phyloP scores from a whole-genome alignment of 2,797 vertebrate genomes.

The Oreortyx pictus region DNA sequence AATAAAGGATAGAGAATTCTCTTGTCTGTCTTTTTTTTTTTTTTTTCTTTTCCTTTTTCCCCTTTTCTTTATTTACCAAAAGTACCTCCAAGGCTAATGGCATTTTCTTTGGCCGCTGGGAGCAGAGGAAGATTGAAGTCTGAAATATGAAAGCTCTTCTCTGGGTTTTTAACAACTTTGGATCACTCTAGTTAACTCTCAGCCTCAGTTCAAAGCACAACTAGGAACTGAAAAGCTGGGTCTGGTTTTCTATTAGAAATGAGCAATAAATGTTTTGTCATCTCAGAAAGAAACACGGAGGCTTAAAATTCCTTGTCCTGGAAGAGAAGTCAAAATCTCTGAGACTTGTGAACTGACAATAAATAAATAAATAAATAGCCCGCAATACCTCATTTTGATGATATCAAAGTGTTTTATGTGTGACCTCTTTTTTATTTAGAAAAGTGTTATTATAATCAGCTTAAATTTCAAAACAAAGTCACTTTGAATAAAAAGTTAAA shows the following conservation, averaged over 20 bases:
- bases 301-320: slow-evolving; percentile 41
- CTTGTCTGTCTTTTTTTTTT: background rate
- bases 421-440: slow-evolving; percentile 48
- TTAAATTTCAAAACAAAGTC: slow-evolving; percentile 54
- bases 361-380: background rate
- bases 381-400: slow-evolving; percentile 31
- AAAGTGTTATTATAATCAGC: slow-evolving; percentile 32
- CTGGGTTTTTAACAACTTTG: slow-evolving; percentile 52
- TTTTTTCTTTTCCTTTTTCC: background rate
- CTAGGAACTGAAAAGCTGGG: slow-evolving; percentile 6
- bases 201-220: slow-evolving; percentile 50
- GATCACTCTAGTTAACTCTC: slow-evolving; percentile 57
- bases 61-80: slow-evolving; percentile 67
- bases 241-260: background rate
- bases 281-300: background rate
- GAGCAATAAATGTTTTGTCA: slow-evolving; percentile 13
- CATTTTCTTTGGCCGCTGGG: slow-evolving; percentile 47
- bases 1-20: slow-evolving; percentile 55
- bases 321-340: slow-evolving; percentile 42
- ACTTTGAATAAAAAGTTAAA: slow-evolving; percentile 49
- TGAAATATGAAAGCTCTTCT: slow-evolving; percentile 59
- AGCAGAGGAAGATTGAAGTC: slow-evolving; percentile 63
- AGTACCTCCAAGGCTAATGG: slow-evolving; percentile 60
- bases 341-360: background rate
- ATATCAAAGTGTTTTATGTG: slow-evolving; percentile 60